These are phyloP conservation scores for Pocillopora verrucosa DNA, from an alignment of 64 coral and sea anemone species.

Conservation along the genomic window DNA sequence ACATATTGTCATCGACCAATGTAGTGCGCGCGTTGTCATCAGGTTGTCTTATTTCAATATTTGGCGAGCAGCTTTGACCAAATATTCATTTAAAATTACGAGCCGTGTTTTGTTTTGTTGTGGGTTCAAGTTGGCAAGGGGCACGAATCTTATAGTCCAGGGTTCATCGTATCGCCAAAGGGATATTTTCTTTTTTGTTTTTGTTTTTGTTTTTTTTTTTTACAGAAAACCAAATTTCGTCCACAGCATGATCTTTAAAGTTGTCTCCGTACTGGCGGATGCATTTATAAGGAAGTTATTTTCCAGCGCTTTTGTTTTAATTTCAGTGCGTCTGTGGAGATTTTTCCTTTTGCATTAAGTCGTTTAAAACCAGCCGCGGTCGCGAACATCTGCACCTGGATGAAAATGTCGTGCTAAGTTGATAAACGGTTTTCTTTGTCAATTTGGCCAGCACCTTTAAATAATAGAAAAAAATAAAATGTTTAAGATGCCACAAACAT, in stretches of 20 bases:
- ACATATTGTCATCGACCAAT: constrained; percentile 46
- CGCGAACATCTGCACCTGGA: constrained; percentile 17
- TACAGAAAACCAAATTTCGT: constrained; percentile 1
- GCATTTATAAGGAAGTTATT: not conserved
- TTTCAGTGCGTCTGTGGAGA: not conserved
- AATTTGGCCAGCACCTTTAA: constrained; percentile 16
- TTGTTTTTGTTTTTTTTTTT: constrained; percentile 17
- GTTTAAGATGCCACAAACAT: not conserved
- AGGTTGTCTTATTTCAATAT: constrained; percentile 82
- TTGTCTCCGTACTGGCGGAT: constrained; percentile 1
- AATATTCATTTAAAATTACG: constrained; percentile 91
- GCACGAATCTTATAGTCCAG: constrained; percentile 37
- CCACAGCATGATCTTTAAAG: constrained; percentile 12
- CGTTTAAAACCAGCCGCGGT: constrained; percentile 22
- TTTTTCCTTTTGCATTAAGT: constrained; percentile 5
- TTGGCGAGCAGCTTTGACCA: constrained; percentile 77
- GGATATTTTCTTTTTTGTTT: constrained; percentile 24
- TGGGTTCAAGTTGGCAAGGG: constrained; percentile 53
- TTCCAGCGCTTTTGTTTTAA: constrained; percentile 15
- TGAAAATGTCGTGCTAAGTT: constrained; percentile 6
- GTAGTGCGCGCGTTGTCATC: constrained; percentile 59
- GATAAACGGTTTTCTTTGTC: constrained; percentile 46
- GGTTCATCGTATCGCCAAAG: not conserved
- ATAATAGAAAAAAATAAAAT: not conserved
- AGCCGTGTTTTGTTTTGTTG: constrained; percentile 88